phyloP scores from a whole-genome alignment of 2,797 vertebrate genomes.

The Protosalanx chinensis region DNA sequence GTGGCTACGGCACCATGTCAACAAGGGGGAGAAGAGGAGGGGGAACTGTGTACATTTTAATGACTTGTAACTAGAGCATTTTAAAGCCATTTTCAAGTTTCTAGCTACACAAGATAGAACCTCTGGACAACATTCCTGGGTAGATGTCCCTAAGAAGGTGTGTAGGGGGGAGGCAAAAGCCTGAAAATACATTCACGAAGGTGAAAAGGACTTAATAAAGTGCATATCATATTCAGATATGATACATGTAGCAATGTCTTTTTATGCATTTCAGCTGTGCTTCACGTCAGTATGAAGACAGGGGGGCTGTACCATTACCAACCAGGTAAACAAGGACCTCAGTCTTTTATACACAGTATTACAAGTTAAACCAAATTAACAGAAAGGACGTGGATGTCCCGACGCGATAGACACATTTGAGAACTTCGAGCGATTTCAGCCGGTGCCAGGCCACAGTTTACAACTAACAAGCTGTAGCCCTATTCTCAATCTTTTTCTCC shows the following conservation, averaged over 20 bases:
- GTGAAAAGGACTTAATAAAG: neutral
- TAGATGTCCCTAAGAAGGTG: neutral
- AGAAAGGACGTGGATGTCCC: too few relatives aligned
- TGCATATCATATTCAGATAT: neutral
- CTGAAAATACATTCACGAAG: neutral
- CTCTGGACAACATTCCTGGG: neutral
- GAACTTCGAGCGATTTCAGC: too few relatives aligned
- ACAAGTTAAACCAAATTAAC: too few relatives aligned
- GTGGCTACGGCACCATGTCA: conserved; percentile 24
- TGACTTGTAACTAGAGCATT: conserved; percentile 10
- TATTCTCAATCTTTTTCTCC: conserved; percentile 42
- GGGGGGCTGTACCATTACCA: neutral
- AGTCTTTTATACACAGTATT: too few relatives aligned
- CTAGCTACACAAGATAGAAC: neutral
- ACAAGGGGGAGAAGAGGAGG: conserved; percentile 10
- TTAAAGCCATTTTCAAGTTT: neutral
- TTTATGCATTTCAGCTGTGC: neutral
- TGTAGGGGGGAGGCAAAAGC: neutral
- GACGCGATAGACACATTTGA: too few relatives aligned
- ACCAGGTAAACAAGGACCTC: neutral
- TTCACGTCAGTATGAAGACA: neutral
- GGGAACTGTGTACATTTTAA: conserved; percentile 15
- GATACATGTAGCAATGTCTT: neutral
- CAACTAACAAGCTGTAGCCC: too few relatives aligned
- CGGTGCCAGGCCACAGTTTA: neutral